A percentile compares a stretch with the other conserved stretches of the same genome.
phyloP scores from a whole-genome alignment of 2,888 invertebrate genomes.

The Euspilapteryx auroguttella region DNA sequence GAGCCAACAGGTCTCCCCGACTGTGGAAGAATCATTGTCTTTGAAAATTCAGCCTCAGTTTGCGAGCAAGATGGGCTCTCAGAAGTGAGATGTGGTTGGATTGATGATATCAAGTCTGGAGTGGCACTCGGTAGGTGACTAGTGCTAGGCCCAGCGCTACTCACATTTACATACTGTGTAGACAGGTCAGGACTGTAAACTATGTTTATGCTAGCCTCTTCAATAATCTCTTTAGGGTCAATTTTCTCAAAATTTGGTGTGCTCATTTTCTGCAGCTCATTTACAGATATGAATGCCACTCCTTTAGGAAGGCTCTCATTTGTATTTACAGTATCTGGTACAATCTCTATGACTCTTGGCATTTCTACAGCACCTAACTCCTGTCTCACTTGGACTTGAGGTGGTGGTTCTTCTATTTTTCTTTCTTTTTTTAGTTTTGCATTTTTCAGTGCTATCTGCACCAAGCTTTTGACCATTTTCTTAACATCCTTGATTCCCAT shows the following conservation, averaged over 20 bases:
- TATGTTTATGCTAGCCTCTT: slow-evolving; percentile 52
- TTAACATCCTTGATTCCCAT: slow-evolving; percentile 64
- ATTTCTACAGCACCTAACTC: slow-evolving; percentile 33
- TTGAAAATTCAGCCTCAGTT: neutral
- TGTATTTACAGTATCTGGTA: slow-evolving; percentile 27
- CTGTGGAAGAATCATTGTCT: slow-evolving; percentile 10
- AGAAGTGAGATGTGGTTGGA: slow-evolving; percentile 18
- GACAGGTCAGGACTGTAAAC: slow-evolving; percentile 42
- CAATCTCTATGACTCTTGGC: slow-evolving; percentile 49
- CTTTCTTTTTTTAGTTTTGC: slow-evolving; percentile 42
- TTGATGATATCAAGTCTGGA: slow-evolving; percentile 47
- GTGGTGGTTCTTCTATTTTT: slow-evolving; percentile 12
- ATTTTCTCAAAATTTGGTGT: slow-evolving; percentile 46
- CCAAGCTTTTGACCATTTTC: slow-evolving; percentile 58
- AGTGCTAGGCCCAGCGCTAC: slow-evolving; percentile 25
- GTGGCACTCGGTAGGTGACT: slow-evolving; percentile 37
- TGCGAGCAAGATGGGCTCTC: slow-evolving; percentile 6
- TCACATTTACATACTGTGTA: slow-evolving; percentile 34
- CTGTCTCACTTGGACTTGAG: slow-evolving; percentile 11
- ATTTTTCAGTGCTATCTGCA: slow-evolving; percentile 45
- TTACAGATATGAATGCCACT: slow-evolving; percentile 43
- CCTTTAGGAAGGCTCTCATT: slow-evolving; percentile 34
- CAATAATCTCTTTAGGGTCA: slow-evolving; percentile 50
- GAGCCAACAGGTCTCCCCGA: slow-evolving; percentile 11
- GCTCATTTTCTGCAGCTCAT: slow-evolving; percentile 48